phyloP scores from a whole-genome alignment of 2,888 invertebrate species.

The Lycaena phlaeas region DNA sequence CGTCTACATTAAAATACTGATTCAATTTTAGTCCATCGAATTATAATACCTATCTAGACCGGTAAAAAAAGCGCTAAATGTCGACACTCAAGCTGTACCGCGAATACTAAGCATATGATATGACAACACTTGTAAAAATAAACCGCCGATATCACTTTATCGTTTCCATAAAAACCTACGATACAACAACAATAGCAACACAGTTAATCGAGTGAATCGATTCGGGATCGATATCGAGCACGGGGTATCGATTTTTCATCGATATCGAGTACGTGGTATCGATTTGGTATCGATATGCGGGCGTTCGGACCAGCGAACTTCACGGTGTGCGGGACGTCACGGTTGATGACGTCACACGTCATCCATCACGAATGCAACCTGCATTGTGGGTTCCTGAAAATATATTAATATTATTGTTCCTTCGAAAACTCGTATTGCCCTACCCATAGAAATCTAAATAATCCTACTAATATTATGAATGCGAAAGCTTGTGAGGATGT shows the following conservation, averaged over 20 bases:
- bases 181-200: conserved; percentile 41
- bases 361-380: conserved; percentile 68
- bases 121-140: conserved; percentile 45
- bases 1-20: conserved; percentile 46
- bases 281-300: neutral
- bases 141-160: conserved; percentile 20
- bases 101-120: conserved; percentile 47
- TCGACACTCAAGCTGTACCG: conserved; percentile 37
- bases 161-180: conserved; percentile 30
- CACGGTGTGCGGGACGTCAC: conserved; percentile 15
- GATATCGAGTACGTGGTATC: neutral
- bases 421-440: too few species aligned
- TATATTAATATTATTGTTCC: conserved; percentile 10
- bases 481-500: too few species aligned
- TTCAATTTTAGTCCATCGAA: conserved; percentile 26
- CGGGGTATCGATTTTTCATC: conserved; percentile 3
- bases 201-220: conserved; percentile 4
- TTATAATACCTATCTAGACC: conserved; percentile 13
- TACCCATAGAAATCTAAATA: too few species aligned
- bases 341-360: conserved; percentile 55
- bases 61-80: conserved; percentile 27
- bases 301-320: conserved; percentile 14
- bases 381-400: conserved; percentile 64
- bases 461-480: too few species aligned
- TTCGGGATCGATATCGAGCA: neutral